Percentiles rank a stretch among this genome's conserved stretches.
Conservation (phyloP, 1,140 invertebrate species). For the Cherax destructor region DNA sequence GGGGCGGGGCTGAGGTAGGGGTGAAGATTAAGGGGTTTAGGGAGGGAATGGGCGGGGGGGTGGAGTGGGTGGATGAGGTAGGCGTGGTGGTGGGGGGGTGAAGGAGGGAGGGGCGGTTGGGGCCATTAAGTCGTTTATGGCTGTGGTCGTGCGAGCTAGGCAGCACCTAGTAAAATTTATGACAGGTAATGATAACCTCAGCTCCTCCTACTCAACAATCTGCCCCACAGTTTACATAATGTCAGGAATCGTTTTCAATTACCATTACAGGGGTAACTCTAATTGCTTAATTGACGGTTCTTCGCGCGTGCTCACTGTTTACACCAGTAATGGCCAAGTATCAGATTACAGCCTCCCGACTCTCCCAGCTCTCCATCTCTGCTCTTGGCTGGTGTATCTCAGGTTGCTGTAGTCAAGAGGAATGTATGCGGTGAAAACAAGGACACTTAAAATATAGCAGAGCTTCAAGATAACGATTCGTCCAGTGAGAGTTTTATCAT, state of each 20-base stretch:
- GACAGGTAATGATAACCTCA: constrained; percentile 59
- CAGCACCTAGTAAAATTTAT: constrained; percentile 54
- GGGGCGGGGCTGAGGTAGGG: neutral
- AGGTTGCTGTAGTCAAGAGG: no score
- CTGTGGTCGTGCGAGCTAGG: constrained; percentile 46
- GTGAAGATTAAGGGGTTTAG: neutral
- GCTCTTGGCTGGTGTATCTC: no score
- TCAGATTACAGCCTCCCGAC: constrained; percentile 36
- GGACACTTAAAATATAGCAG: no score
- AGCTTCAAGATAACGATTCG: no score
- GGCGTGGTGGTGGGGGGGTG: neutral
- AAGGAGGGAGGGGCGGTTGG: neutral
- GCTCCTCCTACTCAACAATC: constrained; percentile 44
- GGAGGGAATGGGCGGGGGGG: neutral
- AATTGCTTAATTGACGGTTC: constrained; percentile 58
- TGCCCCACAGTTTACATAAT: constrained; percentile 54
- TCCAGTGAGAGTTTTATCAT: no score
- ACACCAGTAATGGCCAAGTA: constrained; percentile 33
- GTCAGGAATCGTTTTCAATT: constrained; percentile 60
- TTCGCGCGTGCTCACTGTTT: constrained; percentile 46
- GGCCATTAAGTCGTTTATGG: constrained; percentile 53
- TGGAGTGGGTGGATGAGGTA: neutral
- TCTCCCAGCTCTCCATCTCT: no score
- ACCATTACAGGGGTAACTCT: constrained; percentile 57
- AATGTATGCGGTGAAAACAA: no score